Conservation (phyloP, 2,113 vertebrate species). For the Brachypodius melanocephalos region DNA sequence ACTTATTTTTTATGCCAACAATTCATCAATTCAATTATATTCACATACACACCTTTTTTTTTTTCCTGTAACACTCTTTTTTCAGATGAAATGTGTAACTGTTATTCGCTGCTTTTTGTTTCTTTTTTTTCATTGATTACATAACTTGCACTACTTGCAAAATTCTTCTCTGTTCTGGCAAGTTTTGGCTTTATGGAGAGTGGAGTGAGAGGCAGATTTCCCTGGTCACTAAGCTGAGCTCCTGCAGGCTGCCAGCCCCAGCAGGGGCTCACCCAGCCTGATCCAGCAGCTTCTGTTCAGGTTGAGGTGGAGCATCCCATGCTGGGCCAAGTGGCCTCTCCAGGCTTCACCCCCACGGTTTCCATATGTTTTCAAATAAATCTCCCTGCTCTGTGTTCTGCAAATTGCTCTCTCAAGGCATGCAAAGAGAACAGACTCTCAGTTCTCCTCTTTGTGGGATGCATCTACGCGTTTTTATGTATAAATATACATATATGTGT, state of each 20-base stretch:
- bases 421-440: not conserved
- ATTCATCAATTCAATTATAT: not conserved
- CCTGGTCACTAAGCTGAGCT: not conserved
- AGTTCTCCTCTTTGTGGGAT: not conserved
- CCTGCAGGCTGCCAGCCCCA: not conserved
- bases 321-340: constrained; percentile 22
- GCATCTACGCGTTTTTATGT: not conserved
- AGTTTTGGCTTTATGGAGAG: not conserved
- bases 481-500: too few relatives aligned
- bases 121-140: not conserved
- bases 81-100: not conserved
- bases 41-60: not conserved
- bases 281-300: constrained; percentile 27
- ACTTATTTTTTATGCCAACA: not conserved
- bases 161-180: not conserved
- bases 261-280: not conserved
- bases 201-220: not conserved
- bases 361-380: constrained; percentile 48
- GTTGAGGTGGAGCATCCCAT: not conserved
- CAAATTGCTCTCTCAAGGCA: constrained; percentile 37
- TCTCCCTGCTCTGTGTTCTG: not conserved
- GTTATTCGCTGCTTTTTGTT: not conserved
- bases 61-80: not conserved
- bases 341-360: not conserved
- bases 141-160: too few relatives aligned